phyloP scores from a whole-genome alignment of 2,113 vertebrate genomes.

The Prionailurus bengalensis region DNA sequence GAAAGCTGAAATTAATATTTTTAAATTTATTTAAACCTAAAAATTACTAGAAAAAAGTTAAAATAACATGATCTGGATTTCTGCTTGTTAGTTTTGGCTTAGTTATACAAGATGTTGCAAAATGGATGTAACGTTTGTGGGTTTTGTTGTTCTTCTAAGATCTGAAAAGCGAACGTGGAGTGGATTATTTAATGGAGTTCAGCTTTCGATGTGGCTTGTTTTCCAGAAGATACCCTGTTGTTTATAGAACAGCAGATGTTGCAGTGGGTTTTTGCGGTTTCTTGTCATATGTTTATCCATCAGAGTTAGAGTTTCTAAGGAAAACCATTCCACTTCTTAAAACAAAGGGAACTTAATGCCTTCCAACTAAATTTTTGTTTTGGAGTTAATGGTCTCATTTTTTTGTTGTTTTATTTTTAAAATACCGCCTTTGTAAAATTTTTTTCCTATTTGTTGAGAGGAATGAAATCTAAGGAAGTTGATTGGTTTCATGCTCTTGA shows the following conservation, averaged over 20 bases:
- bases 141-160: conserved; percentile 19
- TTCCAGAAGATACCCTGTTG: conserved; percentile 13
- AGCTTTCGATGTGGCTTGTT: background rate
- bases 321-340: conserved; percentile 59
- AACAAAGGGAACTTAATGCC: conserved; percentile 62
- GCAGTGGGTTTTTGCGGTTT: background rate
- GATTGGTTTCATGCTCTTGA: conserved; percentile 28
- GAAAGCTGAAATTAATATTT: conserved; percentile 43
- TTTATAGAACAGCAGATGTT: conserved; percentile 68
- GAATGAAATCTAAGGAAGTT: background rate
- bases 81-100: background rate
- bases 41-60: conserved; percentile 24
- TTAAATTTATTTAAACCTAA: conserved; percentile 51
- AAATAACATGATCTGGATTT: background rate
- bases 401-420: background rate
- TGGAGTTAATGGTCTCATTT: background rate
- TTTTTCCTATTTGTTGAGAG: background rate
- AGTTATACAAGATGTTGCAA: background rate
- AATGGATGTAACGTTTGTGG: background rate
- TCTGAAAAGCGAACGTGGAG: conserved; percentile 2
- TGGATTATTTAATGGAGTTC: conserved; percentile 14
- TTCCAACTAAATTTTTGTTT: conserved; percentile 64
- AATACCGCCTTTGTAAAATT: background rate
- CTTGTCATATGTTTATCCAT: conserved; percentile 46
- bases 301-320: conserved; percentile 55